phyloP scores from a whole-genome alignment of 1,140 invertebrate species.

The Pseudoatta argentina region DNA sequence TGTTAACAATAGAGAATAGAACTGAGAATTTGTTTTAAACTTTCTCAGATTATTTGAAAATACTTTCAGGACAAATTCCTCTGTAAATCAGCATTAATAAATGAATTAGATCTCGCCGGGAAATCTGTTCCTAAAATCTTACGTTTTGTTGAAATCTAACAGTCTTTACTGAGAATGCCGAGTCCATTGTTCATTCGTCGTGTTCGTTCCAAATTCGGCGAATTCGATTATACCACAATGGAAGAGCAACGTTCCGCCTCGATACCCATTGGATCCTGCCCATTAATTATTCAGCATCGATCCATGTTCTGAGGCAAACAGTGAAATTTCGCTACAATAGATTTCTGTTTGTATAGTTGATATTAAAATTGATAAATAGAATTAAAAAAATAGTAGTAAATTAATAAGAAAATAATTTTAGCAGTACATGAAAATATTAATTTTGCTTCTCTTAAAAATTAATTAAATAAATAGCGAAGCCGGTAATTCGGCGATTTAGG shows the following conservation, averaged over 20 bases:
- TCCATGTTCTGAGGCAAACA: slow-evolving; percentile 68
- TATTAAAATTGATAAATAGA: neutral
- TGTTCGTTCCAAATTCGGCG: slow-evolving; percentile 1
- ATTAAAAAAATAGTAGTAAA: neutral
- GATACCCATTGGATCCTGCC: slow-evolving; percentile 70
- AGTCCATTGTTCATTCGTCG: slow-evolving; percentile 45
- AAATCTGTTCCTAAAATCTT: neutral
- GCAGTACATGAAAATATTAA: neutral
- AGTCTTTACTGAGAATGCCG: neutral
- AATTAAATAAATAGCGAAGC: neutral
- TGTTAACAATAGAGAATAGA: neutral
- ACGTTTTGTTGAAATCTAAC: slow-evolving; percentile 11
- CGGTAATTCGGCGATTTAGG: neutral
- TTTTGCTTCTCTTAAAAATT: neutral
- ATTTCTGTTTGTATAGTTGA: neutral
- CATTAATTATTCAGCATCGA: slow-evolving; percentile 21
- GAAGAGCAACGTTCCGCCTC: slow-evolving; percentile 55
- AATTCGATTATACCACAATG: slow-evolving; percentile 29
- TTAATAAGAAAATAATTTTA: neutral
- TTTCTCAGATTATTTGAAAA: neutral
- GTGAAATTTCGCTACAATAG: neutral
- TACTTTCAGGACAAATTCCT: neutral
- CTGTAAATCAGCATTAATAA: neutral
- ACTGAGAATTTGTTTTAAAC: neutral
- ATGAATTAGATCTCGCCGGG: neutral